Evolutionary conservation across 2,888 invertebrate genomes (phyloP).

Genomic region (Cephus nigrinus): DNA sequence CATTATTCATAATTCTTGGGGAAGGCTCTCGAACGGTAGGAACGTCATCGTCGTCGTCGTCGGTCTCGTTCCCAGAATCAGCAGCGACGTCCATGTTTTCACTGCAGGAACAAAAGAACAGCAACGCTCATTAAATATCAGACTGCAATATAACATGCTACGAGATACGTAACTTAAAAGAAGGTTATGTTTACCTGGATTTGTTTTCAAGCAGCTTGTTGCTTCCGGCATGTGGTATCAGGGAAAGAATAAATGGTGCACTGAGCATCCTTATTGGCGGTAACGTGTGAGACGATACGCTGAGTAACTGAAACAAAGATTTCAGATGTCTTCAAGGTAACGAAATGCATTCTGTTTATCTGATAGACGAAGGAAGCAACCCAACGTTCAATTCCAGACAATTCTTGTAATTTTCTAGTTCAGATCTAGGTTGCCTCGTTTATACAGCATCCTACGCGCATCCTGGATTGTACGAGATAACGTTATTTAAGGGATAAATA

Average conservation of each 20-base stretch:
- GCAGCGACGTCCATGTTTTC: not conserved
- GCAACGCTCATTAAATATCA: not conserved
- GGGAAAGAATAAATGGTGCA: slow-evolving; percentile 57
- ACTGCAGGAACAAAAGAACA: not conserved
- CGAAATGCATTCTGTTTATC: not conserved
- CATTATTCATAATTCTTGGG: slow-evolving; percentile 23
- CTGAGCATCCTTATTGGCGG: slow-evolving; percentile 63
- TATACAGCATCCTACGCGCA: slow-evolving; percentile 9
- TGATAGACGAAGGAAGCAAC: not conserved
- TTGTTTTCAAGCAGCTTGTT: not conserved
- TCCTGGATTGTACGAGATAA: not conserved
- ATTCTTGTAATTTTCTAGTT: slow-evolving; percentile 54
- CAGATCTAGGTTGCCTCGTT: slow-evolving; percentile 53
- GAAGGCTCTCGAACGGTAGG: slow-evolving; percentile 14
- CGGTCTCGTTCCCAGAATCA: slow-evolving; percentile 38
- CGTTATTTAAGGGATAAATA: not conserved
- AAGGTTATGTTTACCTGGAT: not conserved
- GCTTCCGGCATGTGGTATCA: slow-evolving; percentile 34
- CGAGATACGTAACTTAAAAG: not conserved
- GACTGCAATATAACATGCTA: not conserved
- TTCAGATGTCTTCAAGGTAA: not conserved
- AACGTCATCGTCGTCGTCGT: slow-evolving; percentile 35
- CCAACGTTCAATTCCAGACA: slow-evolving; percentile 14
- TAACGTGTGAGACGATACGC: slow-evolving; percentile 63
- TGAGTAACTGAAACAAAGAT: slow-evolving; percentile 42